A percentile compares a stretch with the other conserved stretches of the same genome.
phyloP scores from a whole-genome alignment of 2,113 vertebrate species.

The Toxotes chatareus region DNA sequence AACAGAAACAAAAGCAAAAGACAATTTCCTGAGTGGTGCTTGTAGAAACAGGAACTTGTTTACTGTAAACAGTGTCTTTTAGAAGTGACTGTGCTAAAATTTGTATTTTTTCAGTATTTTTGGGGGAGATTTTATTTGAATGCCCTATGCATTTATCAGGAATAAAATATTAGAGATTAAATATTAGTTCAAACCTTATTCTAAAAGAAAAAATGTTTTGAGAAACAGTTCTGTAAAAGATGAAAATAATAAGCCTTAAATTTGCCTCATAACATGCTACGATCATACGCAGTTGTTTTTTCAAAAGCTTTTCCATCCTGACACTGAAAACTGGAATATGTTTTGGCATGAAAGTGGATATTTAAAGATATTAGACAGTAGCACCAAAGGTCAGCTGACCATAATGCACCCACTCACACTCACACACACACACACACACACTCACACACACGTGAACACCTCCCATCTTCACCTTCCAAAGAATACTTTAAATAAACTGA shows the following conservation, averaged over 20 bases:
- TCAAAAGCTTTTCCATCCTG: not conserved
- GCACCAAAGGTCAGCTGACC: not conserved
- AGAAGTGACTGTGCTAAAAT: not conserved
- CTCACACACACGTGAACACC: not conserved
- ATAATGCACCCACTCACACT: not conserved
- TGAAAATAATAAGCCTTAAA: too few relatives aligned
- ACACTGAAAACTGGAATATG: not conserved
- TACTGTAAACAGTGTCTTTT: not conserved
- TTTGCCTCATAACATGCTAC: not conserved
- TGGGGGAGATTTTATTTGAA: not conserved
- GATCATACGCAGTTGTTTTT: not conserved
- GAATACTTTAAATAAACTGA: slow-evolving; percentile 19
- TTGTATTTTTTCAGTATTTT: not conserved
- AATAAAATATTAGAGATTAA: not conserved
- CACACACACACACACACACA: not conserved
- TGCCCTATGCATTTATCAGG: not conserved
- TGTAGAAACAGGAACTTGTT: slow-evolving; percentile 4
- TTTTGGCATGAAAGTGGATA: not conserved
- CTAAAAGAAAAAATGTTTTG: not conserved
- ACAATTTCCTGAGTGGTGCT: not conserved
- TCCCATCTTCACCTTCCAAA: slow-evolving; percentile 5
- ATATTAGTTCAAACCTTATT: not conserved
- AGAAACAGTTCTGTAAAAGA: too few relatives aligned
- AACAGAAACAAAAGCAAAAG: not conserved
- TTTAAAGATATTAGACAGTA: not conserved